Conservation (phyloP, 2,797 vertebrate species). For the Micrastur ruficollis region DNA sequence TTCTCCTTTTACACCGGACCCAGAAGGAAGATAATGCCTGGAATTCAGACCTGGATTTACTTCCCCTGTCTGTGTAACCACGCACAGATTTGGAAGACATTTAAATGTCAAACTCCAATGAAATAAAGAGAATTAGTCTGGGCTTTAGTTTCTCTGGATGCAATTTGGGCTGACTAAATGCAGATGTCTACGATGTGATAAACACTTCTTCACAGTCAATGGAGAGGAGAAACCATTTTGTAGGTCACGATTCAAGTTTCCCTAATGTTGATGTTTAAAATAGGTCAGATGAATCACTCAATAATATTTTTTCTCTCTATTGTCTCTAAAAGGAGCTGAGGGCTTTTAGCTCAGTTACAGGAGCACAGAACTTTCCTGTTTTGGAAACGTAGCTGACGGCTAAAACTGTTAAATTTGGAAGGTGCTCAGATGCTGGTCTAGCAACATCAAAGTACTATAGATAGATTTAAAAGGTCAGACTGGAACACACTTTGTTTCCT, state of each 20-base stretch:
- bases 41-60: constrained; percentile 36
- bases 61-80: not conserved
- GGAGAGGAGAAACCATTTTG: not conserved
- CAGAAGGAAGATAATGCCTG: constrained; percentile 18
- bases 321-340: constrained; percentile 40
- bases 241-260: not conserved
- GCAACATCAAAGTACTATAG: not conserved
- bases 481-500: not conserved
- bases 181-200: constrained; percentile 20
- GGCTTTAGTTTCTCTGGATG: constrained; percentile 7
- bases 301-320: not conserved
- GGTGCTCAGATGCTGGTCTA: not conserved
- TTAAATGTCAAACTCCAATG: not conserved
- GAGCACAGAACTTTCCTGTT: constrained; percentile 32
- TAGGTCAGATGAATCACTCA: constrained; percentile 50
- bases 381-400: constrained; percentile 32
- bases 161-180: constrained; percentile 30
- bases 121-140: constrained; percentile 8
- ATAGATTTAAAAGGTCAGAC: not conserved
- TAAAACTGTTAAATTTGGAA: constrained; percentile 42
- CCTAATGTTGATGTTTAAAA: constrained; percentile 19
- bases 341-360: not conserved
- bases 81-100: constrained; percentile 2
- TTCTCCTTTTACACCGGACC: not conserved
- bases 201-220: constrained; percentile 22